These are phyloP conservation scores for Indicator indicator DNA, from an alignment of 2,113 vertebrate genomes.

Conservation along the genomic window DNA sequence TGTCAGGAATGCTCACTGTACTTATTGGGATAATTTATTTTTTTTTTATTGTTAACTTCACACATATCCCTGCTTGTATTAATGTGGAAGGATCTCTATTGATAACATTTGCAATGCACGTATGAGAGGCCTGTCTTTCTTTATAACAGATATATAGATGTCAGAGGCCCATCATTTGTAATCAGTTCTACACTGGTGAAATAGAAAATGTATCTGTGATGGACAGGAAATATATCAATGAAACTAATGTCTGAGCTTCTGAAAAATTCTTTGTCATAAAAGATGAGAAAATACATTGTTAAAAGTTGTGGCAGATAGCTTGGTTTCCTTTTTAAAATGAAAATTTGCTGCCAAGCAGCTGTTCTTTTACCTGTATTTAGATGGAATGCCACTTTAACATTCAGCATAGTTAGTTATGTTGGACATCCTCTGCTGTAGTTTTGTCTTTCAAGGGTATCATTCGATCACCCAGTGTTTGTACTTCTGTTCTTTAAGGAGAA, in stretches of 20 bases:
- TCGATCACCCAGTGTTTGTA: slow-evolving; percentile 49
- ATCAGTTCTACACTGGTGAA: neutral
- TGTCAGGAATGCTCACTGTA: neutral
- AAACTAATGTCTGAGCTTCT: slow-evolving; percentile 13
- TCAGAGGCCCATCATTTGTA: slow-evolving; percentile 1
- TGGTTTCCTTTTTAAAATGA: neutral
- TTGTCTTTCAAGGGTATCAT: slow-evolving; percentile 51
- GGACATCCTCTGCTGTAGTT: slow-evolving; percentile 9
- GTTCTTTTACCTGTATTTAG: slow-evolving; percentile 21
- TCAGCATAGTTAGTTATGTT: neutral
- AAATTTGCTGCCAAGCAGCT: slow-evolving; percentile 7
- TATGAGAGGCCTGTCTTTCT: neutral
- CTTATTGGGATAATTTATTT: neutral
- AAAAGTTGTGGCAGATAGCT: neutral
- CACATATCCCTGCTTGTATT: neutral
- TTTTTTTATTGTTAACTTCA: neutral
- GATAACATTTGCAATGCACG: neutral
- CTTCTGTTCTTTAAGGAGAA: slow-evolving; percentile 53
- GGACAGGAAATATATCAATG: slow-evolving; percentile 22
- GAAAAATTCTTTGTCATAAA: slow-evolving; percentile 31
- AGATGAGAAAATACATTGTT: slow-evolving; percentile 4
- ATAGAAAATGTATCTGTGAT: neutral
- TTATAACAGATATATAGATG: neutral
- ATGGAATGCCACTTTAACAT: slow-evolving; percentile 34
- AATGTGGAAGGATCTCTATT: neutral